Conservation (phyloP, 2,888 invertebrate species). For the Oegoconia quadripuncta region DNA sequence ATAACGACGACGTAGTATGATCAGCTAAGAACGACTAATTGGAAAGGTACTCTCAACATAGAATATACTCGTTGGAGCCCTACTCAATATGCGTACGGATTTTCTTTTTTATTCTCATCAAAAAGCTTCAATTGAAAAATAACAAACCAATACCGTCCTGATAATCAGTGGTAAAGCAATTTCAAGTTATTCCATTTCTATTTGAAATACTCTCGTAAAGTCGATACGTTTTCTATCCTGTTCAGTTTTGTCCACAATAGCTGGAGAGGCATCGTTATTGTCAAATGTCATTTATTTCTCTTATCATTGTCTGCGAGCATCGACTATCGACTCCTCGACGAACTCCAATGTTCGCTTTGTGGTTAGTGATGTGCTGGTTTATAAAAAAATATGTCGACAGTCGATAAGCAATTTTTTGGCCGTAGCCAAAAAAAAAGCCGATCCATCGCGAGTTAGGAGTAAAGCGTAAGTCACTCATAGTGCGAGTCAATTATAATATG, state of each 20-base stretch:
- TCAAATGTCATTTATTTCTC: conserved; percentile 63
- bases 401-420: conserved; percentile 7
- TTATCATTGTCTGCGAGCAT: conserved; percentile 63
- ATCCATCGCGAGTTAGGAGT: no score
- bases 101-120: no score
- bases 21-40: no score
- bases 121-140: no score
- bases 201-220: not conserved
- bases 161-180: not conserved
- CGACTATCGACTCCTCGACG: conserved; percentile 46
- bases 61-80: no score
- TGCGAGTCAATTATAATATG: no score
- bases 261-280: conserved; percentile 35
- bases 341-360: conserved; percentile 25
- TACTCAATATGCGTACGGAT: no score
- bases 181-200: no score
- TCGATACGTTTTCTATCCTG: not conserved
- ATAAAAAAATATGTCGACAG: conserved; percentile 6
- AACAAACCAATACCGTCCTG: not conserved
- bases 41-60: no score
- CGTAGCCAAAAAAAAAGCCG: no score
- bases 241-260: conserved; percentile 6
- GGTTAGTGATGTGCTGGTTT: conserved; percentile 28
- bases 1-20: no score
- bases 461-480: no score